These are phyloP conservation scores for Pammene fasciana DNA, from an alignment of 2,888 invertebrate species.

Conservation along the genomic window DNA sequence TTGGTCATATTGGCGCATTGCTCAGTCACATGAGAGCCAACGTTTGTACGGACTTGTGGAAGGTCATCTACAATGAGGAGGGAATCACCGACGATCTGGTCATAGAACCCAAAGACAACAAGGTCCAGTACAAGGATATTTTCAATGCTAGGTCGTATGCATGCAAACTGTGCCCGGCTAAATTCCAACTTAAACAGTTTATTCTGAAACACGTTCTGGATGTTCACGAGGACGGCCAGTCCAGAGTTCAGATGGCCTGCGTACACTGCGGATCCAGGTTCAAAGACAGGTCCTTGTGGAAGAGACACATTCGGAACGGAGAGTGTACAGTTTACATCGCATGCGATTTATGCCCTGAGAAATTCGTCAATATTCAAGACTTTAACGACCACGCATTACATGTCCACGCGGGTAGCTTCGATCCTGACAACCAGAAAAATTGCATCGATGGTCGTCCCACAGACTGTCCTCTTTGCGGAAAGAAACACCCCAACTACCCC, in stretches of 20 bases:
- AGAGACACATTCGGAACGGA: constrained; percentile 78
- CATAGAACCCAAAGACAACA: constrained; percentile 69
- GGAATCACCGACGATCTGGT: constrained; percentile 78
- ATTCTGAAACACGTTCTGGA: constrained; percentile 81
- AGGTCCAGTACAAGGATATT: constrained; percentile 77
- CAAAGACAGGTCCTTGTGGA: constrained; percentile 74
- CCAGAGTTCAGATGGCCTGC: constrained; percentile 68
- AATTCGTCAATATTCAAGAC: constrained; percentile 74
- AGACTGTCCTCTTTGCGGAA: constrained; percentile 82
- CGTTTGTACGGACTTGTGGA: constrained; percentile 78
- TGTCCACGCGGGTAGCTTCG: constrained; percentile 73
- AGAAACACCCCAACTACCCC: constrained; percentile 81
- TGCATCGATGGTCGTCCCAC: constrained; percentile 77
- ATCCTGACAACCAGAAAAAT: constrained; percentile 71
- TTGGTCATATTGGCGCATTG: constrained; percentile 78
- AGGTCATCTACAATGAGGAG: constrained; percentile 77
- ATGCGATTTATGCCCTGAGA: constrained; percentile 78
- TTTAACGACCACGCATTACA: constrained; percentile 79
- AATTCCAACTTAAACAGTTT: constrained; percentile 80
- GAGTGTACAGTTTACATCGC: constrained; percentile 84
- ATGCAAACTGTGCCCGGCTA: constrained; percentile 78
- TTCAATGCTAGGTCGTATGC: constrained; percentile 80
- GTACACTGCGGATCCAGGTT: constrained; percentile 76
- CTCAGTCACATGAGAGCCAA: constrained; percentile 81
- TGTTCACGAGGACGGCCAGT: constrained; percentile 79